Percentiles rank a stretch among this genome's conserved stretches.
These are phyloP conservation scores for Otolemur garnettii DNA, from an alignment of 2,113 vertebrate species.

Conservation along the genomic window DNA sequence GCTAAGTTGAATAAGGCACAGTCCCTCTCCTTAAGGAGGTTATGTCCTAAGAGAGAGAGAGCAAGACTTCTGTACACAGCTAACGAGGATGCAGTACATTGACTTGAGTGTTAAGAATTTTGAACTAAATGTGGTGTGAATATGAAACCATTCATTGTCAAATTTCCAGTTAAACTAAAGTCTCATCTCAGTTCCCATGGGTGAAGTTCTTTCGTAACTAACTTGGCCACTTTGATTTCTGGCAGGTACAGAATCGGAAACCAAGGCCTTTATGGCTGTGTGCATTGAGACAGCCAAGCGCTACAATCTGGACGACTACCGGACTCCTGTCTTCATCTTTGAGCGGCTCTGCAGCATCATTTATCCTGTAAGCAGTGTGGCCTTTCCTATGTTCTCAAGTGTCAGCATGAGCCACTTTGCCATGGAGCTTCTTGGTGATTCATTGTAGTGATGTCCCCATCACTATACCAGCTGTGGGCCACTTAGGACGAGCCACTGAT, in stretches of 20 bases:
- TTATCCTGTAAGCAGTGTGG: conserved; percentile 93
- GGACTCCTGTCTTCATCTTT: conserved; percentile 99
- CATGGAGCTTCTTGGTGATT: background rate
- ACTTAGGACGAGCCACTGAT: background rate
- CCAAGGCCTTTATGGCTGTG: conserved; percentile 99
- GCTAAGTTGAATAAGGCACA: background rate
- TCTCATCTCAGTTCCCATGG: background rate
- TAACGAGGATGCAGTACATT: rapidly evolving
- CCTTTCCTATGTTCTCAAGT: rapidly evolving
- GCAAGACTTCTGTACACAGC: background rate
- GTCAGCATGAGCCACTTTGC: background rate
- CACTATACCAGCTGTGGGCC: too few relatives aligned
- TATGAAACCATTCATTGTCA: background rate
- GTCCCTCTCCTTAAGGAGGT: background rate
- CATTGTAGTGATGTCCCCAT: background rate
- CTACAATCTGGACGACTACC: conserved; percentile 97
- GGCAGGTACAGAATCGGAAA: conserved; percentile 98
- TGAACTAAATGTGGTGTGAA: background rate
- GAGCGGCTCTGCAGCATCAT: conserved; percentile 99
- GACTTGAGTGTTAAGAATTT: background rate
- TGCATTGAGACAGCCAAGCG: conserved; percentile 99
- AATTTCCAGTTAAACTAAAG: background rate
- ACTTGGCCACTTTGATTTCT: conserved; percentile 32
- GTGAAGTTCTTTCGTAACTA: conserved; percentile 12
- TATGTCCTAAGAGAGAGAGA: background rate